These are phyloP conservation scores for Acrobasis suavella DNA, from an alignment of 2,888 invertebrate species.

Conservation along the genomic window DNA sequence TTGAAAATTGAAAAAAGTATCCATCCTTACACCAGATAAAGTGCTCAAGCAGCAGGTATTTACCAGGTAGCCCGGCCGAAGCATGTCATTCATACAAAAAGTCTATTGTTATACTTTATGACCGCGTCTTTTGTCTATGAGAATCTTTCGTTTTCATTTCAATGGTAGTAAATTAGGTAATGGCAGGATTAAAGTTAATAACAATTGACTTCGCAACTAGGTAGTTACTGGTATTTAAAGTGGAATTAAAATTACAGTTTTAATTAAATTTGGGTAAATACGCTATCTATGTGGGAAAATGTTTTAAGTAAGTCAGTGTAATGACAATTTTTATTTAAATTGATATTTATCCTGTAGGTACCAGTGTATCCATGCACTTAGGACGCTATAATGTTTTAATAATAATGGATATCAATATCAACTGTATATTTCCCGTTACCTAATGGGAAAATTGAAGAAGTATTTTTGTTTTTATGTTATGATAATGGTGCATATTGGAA, in stretches of 20 bases:
- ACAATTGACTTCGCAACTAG: neutral
- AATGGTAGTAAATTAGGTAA: neutral
- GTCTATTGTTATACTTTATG: constrained; percentile 12
- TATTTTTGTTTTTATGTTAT: too few relatives aligned
- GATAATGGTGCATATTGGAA: too few relatives aligned
- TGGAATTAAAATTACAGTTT: neutral
- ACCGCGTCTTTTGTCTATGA: constrained; percentile 5
- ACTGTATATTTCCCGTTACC: too few relatives aligned
- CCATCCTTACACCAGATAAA: constrained; percentile 7
- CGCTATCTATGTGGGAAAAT: constrained; percentile 1
- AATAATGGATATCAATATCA: too few relatives aligned
- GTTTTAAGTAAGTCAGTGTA: neutral
- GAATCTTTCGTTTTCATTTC: constrained; percentile 4
- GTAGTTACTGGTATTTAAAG: neutral
- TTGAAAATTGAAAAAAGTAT: constrained; percentile 15
- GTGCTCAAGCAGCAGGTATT: constrained; percentile 17
- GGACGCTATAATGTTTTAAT: too few relatives aligned
- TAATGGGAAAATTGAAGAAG: too few relatives aligned
- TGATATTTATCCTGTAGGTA: neutral
- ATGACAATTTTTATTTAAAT: neutral
- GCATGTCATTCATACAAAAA: constrained; percentile 17
- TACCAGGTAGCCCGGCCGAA: constrained; percentile 12
- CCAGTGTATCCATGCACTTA: neutral
- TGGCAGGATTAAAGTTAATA: neutral
- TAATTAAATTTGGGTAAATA: constrained; percentile 1